A percentile compares a stretch with the other conserved stretches of the same genome.
These are phyloP conservation scores for Orius insidiosus DNA, from an alignment of 1,140 invertebrate genomes.

Conservation along the genomic window DNA sequence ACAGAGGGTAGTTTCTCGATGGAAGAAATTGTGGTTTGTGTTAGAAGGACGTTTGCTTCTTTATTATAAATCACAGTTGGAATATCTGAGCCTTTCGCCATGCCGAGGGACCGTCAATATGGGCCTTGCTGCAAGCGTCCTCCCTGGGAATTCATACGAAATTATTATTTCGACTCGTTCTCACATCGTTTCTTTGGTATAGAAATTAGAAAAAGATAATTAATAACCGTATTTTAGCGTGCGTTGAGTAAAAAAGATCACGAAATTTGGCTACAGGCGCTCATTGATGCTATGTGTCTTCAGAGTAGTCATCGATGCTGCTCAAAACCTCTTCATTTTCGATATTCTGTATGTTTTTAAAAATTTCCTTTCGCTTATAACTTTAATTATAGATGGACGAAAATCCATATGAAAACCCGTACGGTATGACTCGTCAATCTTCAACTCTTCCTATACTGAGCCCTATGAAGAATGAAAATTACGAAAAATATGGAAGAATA, in stretches of 20 bases:
- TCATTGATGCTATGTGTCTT: constrained; percentile 25
- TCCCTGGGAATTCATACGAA: constrained; percentile 22
- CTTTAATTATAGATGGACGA: no score
- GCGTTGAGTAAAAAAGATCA: constrained; percentile 25
- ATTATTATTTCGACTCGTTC: constrained; percentile 28
- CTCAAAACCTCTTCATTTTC: constrained; percentile 12
- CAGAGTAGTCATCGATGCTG: constrained; percentile 14
- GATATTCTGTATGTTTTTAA: constrained; percentile 8
- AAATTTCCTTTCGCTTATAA: neutral
- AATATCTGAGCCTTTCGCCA: constrained; percentile 32
- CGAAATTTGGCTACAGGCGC: constrained; percentile 28
- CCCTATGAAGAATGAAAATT: no score
- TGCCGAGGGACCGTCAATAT: constrained; percentile 34
- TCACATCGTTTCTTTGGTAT: constrained; percentile 30
- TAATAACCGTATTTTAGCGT: constrained; percentile 25
- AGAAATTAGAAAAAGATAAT: constrained; percentile 11
- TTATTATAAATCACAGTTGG: constrained; percentile 32
- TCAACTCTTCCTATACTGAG: neutral
- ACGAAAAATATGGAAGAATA: no score
- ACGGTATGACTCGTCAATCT: neutral
- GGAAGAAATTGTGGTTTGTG: constrained; percentile 36
- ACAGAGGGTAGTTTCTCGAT: constrained; percentile 28
- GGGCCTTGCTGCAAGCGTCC: constrained; percentile 26
- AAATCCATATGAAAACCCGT: neutral
- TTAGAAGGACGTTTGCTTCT: constrained; percentile 32